Base-by-base conservation (phyloP, 2,888 invertebrate species). In the Amiota minor region DNA sequence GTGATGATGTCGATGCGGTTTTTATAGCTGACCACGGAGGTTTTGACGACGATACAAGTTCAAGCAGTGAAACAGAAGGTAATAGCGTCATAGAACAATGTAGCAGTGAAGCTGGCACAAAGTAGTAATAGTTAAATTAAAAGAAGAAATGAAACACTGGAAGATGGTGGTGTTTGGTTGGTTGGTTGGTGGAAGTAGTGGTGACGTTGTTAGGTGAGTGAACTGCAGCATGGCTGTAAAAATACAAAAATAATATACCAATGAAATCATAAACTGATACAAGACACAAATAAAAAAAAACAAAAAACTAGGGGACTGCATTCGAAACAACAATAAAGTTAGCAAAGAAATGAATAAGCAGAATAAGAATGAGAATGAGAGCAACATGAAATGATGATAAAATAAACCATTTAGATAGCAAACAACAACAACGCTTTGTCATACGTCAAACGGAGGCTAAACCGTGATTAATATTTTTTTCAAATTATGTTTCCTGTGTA, bases 1-100 rank as follows among this genome's bases (percentile, higher is more conserved):
- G 35, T 23, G 71, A 71, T 20, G n/a, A 64, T 47, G 9, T 6
- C 47, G 45, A 72, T 12, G 62, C 16, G 14, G 56, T 59, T 16
- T 11, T 59, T 10, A 20, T 20, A 20, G 3, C 59, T 12, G 20
- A 20, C 10, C 10, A 65, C n/a, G 53, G n/a, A 14, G 82, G 71
- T 2, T 79, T 77, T 23, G 81, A 82, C 11, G 79, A 80, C 0
- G 78, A 77, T 1, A 79, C 85, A 1, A 81, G 86, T 50, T 80
- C 85, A 9, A 80, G 80, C 53, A 85, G 84, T 71, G 87, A 86
- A 55, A 83, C 83, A 9, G 88, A 87, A 56, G 87, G 82, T 47
- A 86, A 86, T 76, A 87, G 87, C 74, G 88, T 87, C 68, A 87
- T 87, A 49, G 87, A 87, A 70, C 86, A 87, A 71, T 85, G 84